Evolutionary conservation across 2,113 vertebrate species (phyloP).

Genomic region (Megalops atlanticus): DNA sequence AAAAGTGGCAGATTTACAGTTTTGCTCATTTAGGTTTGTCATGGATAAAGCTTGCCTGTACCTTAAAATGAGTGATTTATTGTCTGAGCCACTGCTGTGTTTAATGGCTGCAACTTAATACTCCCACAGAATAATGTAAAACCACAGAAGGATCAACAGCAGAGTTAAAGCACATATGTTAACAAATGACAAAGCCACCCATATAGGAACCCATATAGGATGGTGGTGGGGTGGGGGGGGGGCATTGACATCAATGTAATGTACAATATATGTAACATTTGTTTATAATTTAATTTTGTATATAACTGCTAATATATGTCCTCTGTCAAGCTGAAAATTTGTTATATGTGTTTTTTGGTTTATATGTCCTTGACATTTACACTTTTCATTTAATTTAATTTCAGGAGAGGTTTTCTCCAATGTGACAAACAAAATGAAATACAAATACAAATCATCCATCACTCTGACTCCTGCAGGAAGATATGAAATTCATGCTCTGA

Average conservation of each 20-base stretch:
- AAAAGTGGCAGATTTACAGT: not conserved
- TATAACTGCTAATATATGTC: not conserved
- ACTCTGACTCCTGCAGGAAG: not conserved
- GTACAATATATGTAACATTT: too few species aligned
- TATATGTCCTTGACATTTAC: not conserved
- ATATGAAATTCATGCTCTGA: too few species aligned
- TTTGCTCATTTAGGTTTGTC: not conserved
- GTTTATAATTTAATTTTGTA: too few species aligned
- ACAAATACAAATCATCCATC: not conserved
- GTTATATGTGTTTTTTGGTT: not conserved
- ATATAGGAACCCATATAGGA: too few species aligned
- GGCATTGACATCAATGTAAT: too few species aligned
- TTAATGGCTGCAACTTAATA: not conserved
- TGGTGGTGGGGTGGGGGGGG: too few species aligned
- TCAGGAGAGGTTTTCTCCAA: not conserved
- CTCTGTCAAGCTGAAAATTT: not conserved
- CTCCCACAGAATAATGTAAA: too few species aligned
- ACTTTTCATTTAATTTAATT: not conserved
- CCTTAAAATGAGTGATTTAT: not conserved
- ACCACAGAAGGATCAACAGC: too few species aligned
- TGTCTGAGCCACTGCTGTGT: not conserved
- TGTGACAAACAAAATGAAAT: not conserved
- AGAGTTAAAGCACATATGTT: not conserved
- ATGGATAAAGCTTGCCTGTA: not conserved
- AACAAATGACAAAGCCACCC: not conserved